Evolutionary conservation across 2,888 invertebrate species (phyloP).

Genomic region (Hoplodrina ambigua): DNA sequence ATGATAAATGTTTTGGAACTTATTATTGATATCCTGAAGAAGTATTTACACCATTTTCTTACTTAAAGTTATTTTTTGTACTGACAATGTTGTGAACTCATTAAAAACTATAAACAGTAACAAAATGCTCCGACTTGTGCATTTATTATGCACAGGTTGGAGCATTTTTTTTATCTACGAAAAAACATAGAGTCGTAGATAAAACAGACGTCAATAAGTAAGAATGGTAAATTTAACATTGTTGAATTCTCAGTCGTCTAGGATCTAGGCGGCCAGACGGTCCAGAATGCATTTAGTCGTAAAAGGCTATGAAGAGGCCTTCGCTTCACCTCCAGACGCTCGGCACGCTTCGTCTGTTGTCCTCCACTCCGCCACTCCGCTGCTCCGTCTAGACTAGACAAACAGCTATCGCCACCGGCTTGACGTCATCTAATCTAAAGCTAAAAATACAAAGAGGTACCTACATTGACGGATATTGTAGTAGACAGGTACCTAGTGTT

Average conservation of each 20-base stretch:
- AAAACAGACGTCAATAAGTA: constrained; percentile 33
- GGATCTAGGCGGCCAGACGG: constrained; percentile 64
- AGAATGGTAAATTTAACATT: constrained; percentile 41
- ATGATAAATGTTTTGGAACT: too few species aligned
- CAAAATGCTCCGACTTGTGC: not conserved
- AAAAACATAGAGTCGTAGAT: constrained; percentile 3
- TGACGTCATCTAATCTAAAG: constrained; percentile 64
- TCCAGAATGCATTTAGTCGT: constrained; percentile 77
- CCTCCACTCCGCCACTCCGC: constrained; percentile 72
- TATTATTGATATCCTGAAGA: not conserved
- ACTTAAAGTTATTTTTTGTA: not conserved
- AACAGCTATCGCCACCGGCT: constrained; percentile 73
- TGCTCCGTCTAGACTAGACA: constrained; percentile 81
- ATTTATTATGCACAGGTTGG: not conserved
- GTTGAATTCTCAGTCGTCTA: constrained; percentile 53
- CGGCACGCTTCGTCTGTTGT: constrained; percentile 79
- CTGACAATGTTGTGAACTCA: not conserved
- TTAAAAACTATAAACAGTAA: constrained; percentile 2
- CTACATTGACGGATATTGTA: constrained; percentile 39
- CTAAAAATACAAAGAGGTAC: constrained; percentile 50
- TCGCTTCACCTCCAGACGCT: constrained; percentile 84
- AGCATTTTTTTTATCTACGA: constrained; percentile 2
- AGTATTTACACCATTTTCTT: too few species aligned
- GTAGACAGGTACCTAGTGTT: constrained; percentile 12
- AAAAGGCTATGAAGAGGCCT: constrained; percentile 79